phyloP scores from a whole-genome alignment of 35 echinoderm and acorn worm species.

The Apostichopus californicus region DNA sequence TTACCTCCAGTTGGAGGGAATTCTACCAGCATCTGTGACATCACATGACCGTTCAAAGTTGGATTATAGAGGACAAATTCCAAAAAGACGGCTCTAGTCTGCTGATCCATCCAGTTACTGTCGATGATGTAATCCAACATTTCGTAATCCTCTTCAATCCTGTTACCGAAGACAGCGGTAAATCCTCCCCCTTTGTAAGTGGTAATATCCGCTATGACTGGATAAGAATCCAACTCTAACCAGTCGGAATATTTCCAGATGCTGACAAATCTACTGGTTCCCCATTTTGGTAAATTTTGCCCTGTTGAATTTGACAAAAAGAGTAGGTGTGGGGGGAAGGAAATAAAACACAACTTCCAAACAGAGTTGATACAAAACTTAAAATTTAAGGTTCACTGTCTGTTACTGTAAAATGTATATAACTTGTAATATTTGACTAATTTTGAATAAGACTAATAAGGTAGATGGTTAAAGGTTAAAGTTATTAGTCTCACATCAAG shows the following conservation, averaged over 20 bases:
- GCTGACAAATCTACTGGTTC: constrained; percentile 29
- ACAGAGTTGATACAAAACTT: neutral
- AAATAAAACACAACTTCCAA: constrained; percentile 15
- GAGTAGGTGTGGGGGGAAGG: neutral
- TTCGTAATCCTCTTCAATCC: constrained; percentile 56
- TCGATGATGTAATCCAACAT: constrained; percentile 80
- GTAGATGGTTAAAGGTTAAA: too few species aligned
- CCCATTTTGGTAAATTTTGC: constrained; percentile 56
- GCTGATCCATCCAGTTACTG: constrained; percentile 81
- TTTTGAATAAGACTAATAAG: too few species aligned
- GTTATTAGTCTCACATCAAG: too few species aligned
- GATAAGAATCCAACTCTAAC: constrained; percentile 83
- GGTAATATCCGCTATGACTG: constrained; percentile 46
- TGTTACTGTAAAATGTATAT: neutral
- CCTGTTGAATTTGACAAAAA: neutral
- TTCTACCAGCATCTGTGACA: constrained; percentile 66
- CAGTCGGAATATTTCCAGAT: constrained; percentile 82
- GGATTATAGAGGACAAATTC: constrained; percentile 93
- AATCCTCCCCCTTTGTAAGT: constrained; percentile 86
- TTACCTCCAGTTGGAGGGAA: constrained; percentile 85
- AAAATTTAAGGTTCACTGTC: neutral
- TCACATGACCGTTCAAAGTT: constrained; percentile 60
- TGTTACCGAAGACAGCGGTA: constrained; percentile 65
- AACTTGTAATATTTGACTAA: neutral
- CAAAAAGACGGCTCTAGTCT: constrained; percentile 82